phyloP scores from a whole-genome alignment of 2,113 vertebrate genomes.

The Phaethon lepturus region DNA sequence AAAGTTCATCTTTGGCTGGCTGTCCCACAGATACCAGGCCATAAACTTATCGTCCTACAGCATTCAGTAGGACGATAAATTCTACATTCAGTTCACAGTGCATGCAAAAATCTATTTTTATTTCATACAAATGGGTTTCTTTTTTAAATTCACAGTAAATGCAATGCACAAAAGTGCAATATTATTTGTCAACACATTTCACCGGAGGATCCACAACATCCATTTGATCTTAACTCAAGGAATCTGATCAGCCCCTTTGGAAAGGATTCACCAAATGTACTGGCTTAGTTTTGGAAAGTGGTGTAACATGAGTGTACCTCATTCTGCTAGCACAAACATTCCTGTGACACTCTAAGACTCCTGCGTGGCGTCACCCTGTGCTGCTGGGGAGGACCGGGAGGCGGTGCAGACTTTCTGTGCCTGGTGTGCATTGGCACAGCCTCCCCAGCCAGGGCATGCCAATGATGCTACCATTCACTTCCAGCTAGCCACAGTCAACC shows the following conservation, averaged over 20 bases:
- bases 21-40: not conserved
- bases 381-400: not conserved
- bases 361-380: not conserved
- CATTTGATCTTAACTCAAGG: slow-evolving; percentile 38
- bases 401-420: not conserved
- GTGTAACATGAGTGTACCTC: slow-evolving; percentile 35
- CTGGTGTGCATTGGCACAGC: not conserved
- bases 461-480: not conserved
- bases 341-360: not conserved
- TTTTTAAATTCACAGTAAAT: not conserved
- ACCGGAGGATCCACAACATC: not conserved
- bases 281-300: slow-evolving; percentile 55
- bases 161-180: not conserved
- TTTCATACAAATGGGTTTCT: not conserved
- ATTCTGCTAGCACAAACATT: slow-evolving; percentile 63
- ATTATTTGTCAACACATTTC: not conserved
- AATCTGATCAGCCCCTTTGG: slow-evolving; percentile 47
- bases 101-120: not conserved
- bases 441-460: not conserved
- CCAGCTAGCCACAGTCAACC: not conserved
- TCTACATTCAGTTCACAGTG: not conserved
- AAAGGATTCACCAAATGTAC: slow-evolving; percentile 50
- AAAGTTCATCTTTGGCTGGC: not conserved
- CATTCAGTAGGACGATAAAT: not conserved
- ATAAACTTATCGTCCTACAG: not conserved